Evolutionary conservation across 2,797 vertebrate species (phyloP).

Genomic region (Geotria australis): DNA sequence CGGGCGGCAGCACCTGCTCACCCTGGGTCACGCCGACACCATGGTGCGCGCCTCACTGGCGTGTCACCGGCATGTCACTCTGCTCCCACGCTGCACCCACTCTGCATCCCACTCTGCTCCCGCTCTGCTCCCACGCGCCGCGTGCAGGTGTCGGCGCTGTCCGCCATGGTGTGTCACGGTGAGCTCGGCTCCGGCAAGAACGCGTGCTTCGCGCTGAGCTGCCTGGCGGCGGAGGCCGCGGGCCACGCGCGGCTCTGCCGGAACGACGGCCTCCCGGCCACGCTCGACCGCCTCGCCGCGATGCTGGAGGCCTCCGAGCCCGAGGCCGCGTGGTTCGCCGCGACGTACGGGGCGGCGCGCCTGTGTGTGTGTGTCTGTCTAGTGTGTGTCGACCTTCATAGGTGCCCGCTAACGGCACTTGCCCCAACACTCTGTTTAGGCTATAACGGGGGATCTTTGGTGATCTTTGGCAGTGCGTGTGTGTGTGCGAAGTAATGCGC

Average conservation of each 20-base stretch:
- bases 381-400: too few species aligned
- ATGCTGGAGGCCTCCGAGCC: slow-evolving; percentile 7
- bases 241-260: slow-evolving; percentile 8
- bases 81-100: too few species aligned
- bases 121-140: too few species aligned
- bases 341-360: slow-evolving; percentile 8
- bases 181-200: slow-evolving; percentile 7
- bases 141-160: slow-evolving; percentile 6
- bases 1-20: slow-evolving; percentile 4
- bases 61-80: too few species aligned
- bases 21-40: slow-evolving; percentile 3
- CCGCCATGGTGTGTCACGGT: slow-evolving; percentile 5
- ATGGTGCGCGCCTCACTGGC: slow-evolving; percentile 6
- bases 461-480: too few species aligned
- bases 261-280: slow-evolving; percentile 4
- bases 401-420: too few species aligned
- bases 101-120: too few species aligned
- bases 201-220: slow-evolving; percentile 11
- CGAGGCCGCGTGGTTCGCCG: slow-evolving; percentile 11
- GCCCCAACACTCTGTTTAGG: too few species aligned
- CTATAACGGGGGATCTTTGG: too few species aligned
- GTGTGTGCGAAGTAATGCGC: too few species aligned
- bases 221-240: slow-evolving; percentile 6
- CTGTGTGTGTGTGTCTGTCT: too few species aligned
- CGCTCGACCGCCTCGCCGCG: slow-evolving; percentile 6